Conservation (phyloP, 2,113 vertebrate species). For the Peromyscus californicus region DNA sequence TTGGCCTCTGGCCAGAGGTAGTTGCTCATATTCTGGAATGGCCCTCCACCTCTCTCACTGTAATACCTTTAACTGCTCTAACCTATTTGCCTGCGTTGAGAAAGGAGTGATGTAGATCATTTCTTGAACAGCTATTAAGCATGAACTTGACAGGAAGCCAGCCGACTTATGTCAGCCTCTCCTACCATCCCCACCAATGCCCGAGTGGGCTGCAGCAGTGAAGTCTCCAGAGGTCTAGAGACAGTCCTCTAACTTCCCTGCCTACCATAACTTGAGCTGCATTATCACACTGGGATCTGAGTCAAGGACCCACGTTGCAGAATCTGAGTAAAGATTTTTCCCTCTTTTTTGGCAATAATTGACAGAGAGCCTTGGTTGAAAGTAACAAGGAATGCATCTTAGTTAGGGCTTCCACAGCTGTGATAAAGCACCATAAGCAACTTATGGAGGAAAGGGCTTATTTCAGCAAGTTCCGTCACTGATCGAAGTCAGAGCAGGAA, state of each 20-base stretch:
- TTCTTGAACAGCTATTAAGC: not conserved
- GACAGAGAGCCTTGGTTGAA: not conserved
- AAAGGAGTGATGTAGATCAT: not conserved
- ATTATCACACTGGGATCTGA: not conserved
- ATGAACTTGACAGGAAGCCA: not conserved
- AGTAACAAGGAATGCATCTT: no score
- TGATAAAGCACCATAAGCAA: no score
- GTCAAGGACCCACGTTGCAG: not conserved
- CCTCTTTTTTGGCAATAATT: not conserved
- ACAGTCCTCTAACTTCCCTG: fast-evolving
- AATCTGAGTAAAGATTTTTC: not conserved
- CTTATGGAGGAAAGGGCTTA: not conserved
- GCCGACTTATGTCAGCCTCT: fast-evolving
- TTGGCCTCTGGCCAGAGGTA: not conserved
- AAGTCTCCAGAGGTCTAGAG: not conserved
- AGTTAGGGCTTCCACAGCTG: not conserved
- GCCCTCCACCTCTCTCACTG: fast-evolving
- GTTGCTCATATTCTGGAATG: not conserved
- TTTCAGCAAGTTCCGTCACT: not conserved
- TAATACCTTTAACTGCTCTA: fast-evolving
- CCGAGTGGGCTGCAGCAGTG: not conserved
- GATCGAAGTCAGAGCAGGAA: not conserved
- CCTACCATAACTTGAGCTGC: fast-evolving
- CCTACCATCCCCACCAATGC: fast-evolving
- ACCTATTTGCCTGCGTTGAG: not conserved